Evolutionary conservation across 1,140 invertebrate genomes (phyloP), one percentile per base, ranked within the genome.

Genomic region (Mesaphorura yosii): DNA sequence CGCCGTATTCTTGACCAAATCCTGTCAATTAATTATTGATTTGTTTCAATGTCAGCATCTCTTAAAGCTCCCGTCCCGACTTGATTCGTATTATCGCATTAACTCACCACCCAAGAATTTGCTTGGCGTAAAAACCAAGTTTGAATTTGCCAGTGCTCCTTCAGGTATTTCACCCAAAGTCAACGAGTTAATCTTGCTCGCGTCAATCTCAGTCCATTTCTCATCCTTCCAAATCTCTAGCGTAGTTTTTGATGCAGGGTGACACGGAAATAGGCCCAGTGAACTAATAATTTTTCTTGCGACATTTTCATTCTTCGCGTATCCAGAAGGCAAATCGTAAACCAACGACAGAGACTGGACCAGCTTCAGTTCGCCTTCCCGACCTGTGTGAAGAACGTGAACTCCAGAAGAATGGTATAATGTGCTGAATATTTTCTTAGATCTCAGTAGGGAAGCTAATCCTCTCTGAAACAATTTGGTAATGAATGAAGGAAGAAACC

Each of bases 391-490:
- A 7, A 38, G 76, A 42, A 94, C 78, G 75, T 92, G 82, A 44
- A 97, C 71, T 40, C 82, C 84, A 40, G 94, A 72, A 0, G 90
- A 94, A 73, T 95, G 89, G 70, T 93, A 96, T 66, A 88, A 83
- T 17, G 88, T 87, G 66, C 92, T 91, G 66, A 95, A 89, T 47
- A 98, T 81, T 64, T 84, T 79, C 45, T 83, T 83, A 14, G 92
- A 86, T 68, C 92, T 91, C n/a, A 96, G 73, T 23, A 98, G 70
- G 1, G 83, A 81, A 22, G 86, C 80, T 54, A 96, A 73, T 22
- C 93, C 92, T 69, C 71, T 76, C 77, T 82, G 64, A 5, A 66
- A 74, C 67, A 41, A n/a, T n/a, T n/a, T n/a, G n/a, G n/a, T n/a
- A n/a, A n/a, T n/a, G n/a, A n/a, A n/a, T n/a, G n/a, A n/a, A n/a